Evolutionary conservation across 2,797 vertebrate genomes (phyloP).

Genomic region (Paguma larvata): DNA sequence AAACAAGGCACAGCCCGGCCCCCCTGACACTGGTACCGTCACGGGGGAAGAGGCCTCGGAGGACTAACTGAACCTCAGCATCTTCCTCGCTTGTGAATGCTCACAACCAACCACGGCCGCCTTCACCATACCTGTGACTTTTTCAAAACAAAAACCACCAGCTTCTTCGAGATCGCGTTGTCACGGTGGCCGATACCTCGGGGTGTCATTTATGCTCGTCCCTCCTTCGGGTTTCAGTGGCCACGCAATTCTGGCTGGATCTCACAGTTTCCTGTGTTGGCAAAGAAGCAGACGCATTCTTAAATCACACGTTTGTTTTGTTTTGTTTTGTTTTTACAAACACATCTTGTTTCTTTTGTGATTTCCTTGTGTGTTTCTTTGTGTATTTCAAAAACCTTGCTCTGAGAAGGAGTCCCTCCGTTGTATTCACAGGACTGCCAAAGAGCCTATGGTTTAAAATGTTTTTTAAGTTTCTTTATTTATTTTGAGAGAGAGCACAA

Average conservation of each 20-base stretch:
- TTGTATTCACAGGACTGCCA: background rate
- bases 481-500: too few relatives aligned
- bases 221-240: background rate
- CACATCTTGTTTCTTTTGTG: background rate
- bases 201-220: background rate
- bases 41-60: background rate
- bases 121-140: background rate
- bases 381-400: background rate
- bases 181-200: too few relatives aligned
- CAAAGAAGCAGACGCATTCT: background rate
- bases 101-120: background rate
- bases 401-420: background rate
- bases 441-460: background rate
- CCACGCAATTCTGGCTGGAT: background rate
- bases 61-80: background rate
- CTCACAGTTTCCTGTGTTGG: background rate
- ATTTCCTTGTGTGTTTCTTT: background rate
- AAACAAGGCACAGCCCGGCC: background rate
- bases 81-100: background rate
- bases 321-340: too few relatives aligned
- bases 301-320: background rate
- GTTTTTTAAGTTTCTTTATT: too few relatives aligned
- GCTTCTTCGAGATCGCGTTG: too few relatives aligned
- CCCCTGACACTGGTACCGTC: background rate
- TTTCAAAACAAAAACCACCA: background rate